These are phyloP conservation scores for Telmatochromis sp. DNA, from an alignment of 2,113 vertebrate species.

Conservation along the genomic window DNA sequence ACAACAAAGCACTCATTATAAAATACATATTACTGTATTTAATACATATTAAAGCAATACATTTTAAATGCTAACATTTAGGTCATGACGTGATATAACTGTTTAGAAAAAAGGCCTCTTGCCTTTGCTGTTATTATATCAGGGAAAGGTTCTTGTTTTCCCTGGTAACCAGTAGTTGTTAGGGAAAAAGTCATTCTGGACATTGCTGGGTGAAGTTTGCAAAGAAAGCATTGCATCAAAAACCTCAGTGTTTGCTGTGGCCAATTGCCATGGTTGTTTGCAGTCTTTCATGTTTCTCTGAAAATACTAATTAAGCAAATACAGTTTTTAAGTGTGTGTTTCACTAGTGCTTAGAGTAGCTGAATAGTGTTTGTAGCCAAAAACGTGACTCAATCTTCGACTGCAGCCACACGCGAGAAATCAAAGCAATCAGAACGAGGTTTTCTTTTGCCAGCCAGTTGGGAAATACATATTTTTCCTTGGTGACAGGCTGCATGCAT, in stretches of 20 bases:
- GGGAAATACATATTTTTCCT: background rate
- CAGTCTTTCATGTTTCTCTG: background rate
- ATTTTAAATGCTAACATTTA: background rate
- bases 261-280: background rate
- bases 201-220: background rate
- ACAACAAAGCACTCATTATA: background rate
- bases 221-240: background rate
- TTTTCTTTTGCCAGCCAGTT: background rate
- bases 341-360: background rate
- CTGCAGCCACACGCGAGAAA: background rate
- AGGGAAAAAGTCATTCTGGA: background rate
- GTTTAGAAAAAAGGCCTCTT: background rate
- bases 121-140: background rate
- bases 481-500: background rate
- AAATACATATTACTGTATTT: background rate
- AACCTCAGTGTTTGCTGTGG: background rate
- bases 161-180: background rate
- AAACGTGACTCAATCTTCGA: background rate
- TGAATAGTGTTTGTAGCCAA: background rate
- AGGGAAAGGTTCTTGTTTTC: rapidly evolving
- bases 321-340: background rate
- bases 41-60: background rate
- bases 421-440: background rate
- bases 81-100: rapidly evolving
- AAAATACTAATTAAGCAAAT: background rate